These are phyloP conservation scores for Vireo griseus DNA, from an alignment of 2,797 vertebrate genomes.

Conservation along the genomic window DNA sequence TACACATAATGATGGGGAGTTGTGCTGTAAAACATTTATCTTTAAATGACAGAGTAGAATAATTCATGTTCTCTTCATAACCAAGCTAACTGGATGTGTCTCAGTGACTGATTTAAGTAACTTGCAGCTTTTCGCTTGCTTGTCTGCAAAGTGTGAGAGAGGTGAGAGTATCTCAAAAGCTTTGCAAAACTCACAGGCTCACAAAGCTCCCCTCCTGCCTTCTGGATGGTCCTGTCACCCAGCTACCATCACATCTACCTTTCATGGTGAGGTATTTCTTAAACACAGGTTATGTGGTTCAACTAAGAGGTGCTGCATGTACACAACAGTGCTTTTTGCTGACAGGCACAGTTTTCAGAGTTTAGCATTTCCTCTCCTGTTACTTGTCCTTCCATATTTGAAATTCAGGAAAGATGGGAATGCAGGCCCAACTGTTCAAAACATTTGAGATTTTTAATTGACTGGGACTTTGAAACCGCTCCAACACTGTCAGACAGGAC, in stretches of 20 bases:
- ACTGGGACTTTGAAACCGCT: neutral
- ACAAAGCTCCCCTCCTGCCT: neutral
- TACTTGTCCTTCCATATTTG: neutral
- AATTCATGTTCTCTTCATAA: neutral
- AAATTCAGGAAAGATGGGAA: neutral
- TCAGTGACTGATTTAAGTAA: neutral
- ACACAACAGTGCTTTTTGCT: neutral
- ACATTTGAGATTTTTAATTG: neutral
- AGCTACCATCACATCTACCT: neutral
- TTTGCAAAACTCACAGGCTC: neutral
- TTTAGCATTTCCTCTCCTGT: neutral
- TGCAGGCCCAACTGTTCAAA: neutral
- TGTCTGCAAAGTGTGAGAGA: neutral
- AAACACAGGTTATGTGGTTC: accelerated
- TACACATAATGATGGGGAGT: neutral
- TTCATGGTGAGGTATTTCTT: neutral
- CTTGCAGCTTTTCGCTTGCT: neutral
- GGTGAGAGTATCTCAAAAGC: neutral
- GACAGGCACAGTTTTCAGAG: neutral
- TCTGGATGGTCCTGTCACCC: neutral
- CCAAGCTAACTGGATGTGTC: neutral
- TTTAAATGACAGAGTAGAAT: neutral
- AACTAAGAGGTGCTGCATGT: accelerated
- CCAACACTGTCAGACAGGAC: neutral
- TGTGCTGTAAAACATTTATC: neutral